These are phyloP conservation scores for Cinara cedri DNA, from an alignment of 2,888 invertebrate genomes.

Conservation along the genomic window DNA sequence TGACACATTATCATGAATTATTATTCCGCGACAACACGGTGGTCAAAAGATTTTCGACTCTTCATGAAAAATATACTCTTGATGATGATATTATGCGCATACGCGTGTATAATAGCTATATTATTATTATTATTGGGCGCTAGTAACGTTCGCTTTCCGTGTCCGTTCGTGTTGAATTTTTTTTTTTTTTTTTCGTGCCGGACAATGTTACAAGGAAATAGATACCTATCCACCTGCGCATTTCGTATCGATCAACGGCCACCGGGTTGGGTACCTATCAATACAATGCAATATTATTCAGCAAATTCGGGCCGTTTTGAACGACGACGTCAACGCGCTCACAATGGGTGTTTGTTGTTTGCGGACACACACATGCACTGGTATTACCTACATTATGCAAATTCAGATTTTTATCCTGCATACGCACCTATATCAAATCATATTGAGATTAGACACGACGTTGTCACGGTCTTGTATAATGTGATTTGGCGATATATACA, in stretches of 20 bases:
- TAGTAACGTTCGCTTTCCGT: neutral
- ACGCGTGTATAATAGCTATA: neutral
- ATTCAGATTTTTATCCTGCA: constrained; percentile 32
- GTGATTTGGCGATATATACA: constrained; percentile 19
- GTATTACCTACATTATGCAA: neutral
- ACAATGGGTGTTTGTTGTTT: neutral
- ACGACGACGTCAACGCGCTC: neutral
- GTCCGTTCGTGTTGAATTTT: neutral
- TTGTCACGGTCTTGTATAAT: constrained; percentile 27
- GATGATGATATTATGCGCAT: neutral
- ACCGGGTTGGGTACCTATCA: neutral
- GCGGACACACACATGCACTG: neutral
- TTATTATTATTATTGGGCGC: neutral
- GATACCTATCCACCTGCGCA: no score
- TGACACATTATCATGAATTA: no score
- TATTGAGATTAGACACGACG: constrained; percentile 25
- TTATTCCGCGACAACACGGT: neutral
- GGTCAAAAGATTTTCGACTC: neutral
- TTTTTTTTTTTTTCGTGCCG: neutral
- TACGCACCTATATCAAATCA: neutral
- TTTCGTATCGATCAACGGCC: neutral
- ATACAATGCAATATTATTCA: constrained; percentile 36
- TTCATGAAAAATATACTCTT: neutral
- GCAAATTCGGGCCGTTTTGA: constrained; percentile 30
- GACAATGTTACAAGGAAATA: constrained; percentile 3